These are phyloP conservation scores for Thereva unica DNA, from an alignment of 2,888 invertebrate genomes.

Conservation along the genomic window DNA sequence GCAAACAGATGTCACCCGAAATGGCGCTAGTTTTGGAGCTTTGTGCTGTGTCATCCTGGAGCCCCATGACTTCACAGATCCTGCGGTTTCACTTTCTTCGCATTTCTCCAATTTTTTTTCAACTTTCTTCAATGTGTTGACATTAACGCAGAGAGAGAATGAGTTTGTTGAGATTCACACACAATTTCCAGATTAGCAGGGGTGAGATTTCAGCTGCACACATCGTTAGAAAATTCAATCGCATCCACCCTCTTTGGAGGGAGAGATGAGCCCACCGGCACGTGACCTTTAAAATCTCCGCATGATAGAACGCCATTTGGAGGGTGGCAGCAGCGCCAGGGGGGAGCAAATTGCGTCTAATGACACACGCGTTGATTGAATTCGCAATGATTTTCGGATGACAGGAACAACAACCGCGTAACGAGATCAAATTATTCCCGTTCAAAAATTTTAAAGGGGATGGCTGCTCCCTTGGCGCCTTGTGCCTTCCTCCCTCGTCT, in stretches of 20 bases:
- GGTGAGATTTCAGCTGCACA: neutral
- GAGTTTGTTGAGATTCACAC: conserved; percentile 13
- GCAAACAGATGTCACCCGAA: neutral
- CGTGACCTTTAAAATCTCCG: conserved; percentile 41
- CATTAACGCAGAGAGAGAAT: conserved; percentile 24
- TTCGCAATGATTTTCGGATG: conserved; percentile 45
- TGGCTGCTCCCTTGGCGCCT: too few relatives aligned
- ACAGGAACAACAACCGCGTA: conserved; percentile 40
- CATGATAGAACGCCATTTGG: conserved; percentile 37
- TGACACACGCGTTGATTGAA: conserved; percentile 48
- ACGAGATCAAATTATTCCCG: conserved; percentile 40
- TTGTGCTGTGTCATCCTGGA: neutral
- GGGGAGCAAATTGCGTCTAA: conserved; percentile 44
- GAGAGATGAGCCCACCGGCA: conserved; percentile 34
- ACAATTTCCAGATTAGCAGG: conserved; percentile 19
- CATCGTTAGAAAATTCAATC: conserved; percentile 19
- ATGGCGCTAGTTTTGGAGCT: neutral
- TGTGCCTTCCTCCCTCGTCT: too few relatives aligned
- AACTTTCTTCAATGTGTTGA: conserved; percentile 10
- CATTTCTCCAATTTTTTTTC: too few relatives aligned
- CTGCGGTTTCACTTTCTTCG: neutral
- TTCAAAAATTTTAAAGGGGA: too few relatives aligned
- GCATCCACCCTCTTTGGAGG: conserved; percentile 6
- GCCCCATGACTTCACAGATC: conserved; percentile 6
- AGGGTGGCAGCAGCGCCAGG: conserved; percentile 11